Evolutionary conservation across 2,797 vertebrate genomes (phyloP).

Genomic region (Adrianichthys oophorus): DNA sequence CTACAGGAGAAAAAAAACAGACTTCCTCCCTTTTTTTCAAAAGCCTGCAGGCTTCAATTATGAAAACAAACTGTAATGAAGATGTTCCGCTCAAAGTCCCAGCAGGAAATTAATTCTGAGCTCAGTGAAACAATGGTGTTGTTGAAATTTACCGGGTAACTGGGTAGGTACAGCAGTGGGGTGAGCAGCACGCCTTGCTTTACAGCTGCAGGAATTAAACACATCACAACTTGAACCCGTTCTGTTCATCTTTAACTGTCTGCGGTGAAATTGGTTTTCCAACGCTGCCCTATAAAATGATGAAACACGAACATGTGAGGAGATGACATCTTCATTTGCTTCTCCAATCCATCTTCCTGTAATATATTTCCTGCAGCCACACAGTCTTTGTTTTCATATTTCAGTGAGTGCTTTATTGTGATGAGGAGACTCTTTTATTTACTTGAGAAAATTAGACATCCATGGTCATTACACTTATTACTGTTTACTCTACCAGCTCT

Average conservation of each 20-base stretch:
- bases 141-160: conserved; percentile 43
- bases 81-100: conserved; percentile 58
- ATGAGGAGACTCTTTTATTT: conserved; percentile 13
- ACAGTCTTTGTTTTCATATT: conserved; percentile 17
- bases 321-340: conserved; percentile 35
- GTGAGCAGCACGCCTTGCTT: conserved; percentile 23
- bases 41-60: conserved; percentile 60
- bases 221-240: conserved; percentile 30
- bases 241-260: conserved; percentile 36
- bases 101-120: conserved; percentile 64
- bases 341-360: not conserved
- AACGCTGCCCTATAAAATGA: conserved; percentile 37
- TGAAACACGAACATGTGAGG: conserved; percentile 14
- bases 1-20: conserved; percentile 31
- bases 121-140: conserved; percentile 48
- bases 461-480: not conserved
- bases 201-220: conserved; percentile 31
- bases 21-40: conserved; percentile 35
- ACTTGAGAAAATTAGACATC: conserved; percentile 15
- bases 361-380: conserved; percentile 15
- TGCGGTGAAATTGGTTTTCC: conserved; percentile 26
- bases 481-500: no score
- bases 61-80: conserved; percentile 64
- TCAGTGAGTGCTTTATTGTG: conserved; percentile 26
- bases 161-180: conserved; percentile 26